Evolutionary conservation across 2,888 invertebrate species (phyloP).

Genomic region (Acleris sparsana): DNA sequence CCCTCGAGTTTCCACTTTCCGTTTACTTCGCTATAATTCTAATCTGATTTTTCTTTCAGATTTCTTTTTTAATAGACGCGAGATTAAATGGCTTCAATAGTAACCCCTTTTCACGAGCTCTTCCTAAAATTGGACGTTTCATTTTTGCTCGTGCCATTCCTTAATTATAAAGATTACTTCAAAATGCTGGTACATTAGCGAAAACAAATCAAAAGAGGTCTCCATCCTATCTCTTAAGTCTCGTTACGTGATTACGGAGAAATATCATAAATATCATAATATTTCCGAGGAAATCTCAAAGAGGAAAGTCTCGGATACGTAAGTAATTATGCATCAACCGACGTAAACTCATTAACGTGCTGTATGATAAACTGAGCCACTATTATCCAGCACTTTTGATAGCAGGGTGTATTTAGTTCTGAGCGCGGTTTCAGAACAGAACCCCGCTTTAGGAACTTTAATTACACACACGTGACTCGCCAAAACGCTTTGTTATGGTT

Average conservation of each 20-base stretch:
- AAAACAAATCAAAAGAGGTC: not conserved
- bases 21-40: conserved; percentile 22
- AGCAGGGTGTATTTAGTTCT: conserved; percentile 37
- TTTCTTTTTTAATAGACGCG: conserved; percentile 25
- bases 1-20: conserved; percentile 24
- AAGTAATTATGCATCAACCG: conserved; percentile 28
- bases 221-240: not conserved
- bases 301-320: conserved; percentile 27
- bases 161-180: conserved; percentile 1
- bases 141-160: not conserved
- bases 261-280: conserved; percentile 16
- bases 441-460: conserved; percentile 54
- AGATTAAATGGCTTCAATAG: conserved; percentile 18
- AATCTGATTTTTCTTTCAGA: conserved; percentile 29
- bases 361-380: conserved; percentile 46
- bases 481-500: conserved; percentile 42
- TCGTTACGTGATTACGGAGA: conserved; percentile 9
- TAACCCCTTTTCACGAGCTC: conserved; percentile 11
- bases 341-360: conserved; percentile 39
- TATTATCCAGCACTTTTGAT: conserved; percentile 44
- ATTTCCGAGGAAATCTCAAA: conserved; percentile 20
- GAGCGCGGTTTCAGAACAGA: conserved; percentile 38
- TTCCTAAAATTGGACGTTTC: too few relatives aligned
- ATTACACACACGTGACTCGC: conserved; percentile 68
- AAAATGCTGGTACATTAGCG: not conserved